Evolutionary conservation across 2,888 invertebrate genomes (phyloP), one percentile per base, ranked within the genome.

Genomic region (Drosophila suboccidentalis): DNA sequence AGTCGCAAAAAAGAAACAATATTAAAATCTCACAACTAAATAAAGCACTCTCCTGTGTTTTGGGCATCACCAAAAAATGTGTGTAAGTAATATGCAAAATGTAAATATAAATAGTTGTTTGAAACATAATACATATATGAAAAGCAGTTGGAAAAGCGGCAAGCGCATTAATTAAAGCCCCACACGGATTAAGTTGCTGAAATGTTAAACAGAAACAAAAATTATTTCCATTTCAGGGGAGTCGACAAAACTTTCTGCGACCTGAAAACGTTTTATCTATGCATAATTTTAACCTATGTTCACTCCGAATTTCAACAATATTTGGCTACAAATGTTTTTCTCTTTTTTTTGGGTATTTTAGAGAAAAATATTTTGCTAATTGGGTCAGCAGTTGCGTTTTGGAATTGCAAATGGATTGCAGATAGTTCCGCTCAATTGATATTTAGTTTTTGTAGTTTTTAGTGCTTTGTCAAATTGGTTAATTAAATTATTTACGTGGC

Each of bases 401-500:
- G 36, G 22, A 44, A 57, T 57, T 64, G 17, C 17, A 43, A 47
- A 34, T 47, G 46, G 22, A 47, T 58, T 58, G 36, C 26, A 26
- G 13, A 32, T 55, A 47, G 61, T 62, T 62, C 39, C 74, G 74
- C 74, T 73, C 65, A 73, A 76, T 78, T 76, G 78, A 65, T 44
- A 29, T 61, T 26, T 51, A 54, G 44, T 60, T 65, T 44, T 61
- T 68, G 47, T 64, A 58, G 41, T 58, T 71, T 39, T 58, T 58
- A 26, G 64, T 63, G 65, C 69, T 84, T 73, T 74, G 68, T 68
- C 71, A 74, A 73, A 58, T 87, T 74, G 76, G 87, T 87, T 85
- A 89, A 85, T 85, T 85, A 78, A 89, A 89, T 89, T 89, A 85
- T 87, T 89, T 78, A 74, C 59, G 70, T 65, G 51, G 59, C 58